Conservation (phyloP, 2,113 vertebrate genomes). For the Puma concolor region DNA sequence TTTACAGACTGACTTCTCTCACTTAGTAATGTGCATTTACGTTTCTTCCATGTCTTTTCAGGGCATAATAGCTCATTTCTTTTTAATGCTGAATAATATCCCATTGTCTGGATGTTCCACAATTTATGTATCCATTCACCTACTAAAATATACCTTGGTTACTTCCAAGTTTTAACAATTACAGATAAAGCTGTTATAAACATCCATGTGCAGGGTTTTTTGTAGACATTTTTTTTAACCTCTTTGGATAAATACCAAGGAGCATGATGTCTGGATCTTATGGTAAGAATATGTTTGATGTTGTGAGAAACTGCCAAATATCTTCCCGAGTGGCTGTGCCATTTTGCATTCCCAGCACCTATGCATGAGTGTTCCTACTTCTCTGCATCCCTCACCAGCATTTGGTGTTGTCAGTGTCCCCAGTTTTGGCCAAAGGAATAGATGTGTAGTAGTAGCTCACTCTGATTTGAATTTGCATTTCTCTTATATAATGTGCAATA, state of each 20-base stretch:
- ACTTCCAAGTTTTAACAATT: neutral
- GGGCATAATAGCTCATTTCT: neutral
- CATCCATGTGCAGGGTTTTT: neutral
- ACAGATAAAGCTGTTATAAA: neutral
- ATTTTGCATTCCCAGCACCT: neutral
- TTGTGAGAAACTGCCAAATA: neutral
- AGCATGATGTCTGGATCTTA: neutral
- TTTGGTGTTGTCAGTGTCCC: neutral
- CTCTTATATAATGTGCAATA: neutral
- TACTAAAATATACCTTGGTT: neutral
- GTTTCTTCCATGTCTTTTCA: neutral
- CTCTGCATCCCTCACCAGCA: neutral
- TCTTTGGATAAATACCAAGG: neutral
- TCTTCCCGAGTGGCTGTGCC: neutral
- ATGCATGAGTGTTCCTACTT: neutral
- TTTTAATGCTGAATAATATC: neutral
- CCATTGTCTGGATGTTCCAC: neutral
- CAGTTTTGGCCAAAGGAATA: neutral
- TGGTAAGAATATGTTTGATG: neutral
- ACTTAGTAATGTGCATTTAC: neutral
- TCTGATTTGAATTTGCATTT: neutral
- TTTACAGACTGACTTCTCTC: neutral
- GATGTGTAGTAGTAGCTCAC: no score
- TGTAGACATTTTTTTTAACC: neutral
- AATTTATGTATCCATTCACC: neutral